phyloP scores from a whole-genome alignment of 2,888 invertebrate species.

The Eupithecia abbreviata region DNA sequence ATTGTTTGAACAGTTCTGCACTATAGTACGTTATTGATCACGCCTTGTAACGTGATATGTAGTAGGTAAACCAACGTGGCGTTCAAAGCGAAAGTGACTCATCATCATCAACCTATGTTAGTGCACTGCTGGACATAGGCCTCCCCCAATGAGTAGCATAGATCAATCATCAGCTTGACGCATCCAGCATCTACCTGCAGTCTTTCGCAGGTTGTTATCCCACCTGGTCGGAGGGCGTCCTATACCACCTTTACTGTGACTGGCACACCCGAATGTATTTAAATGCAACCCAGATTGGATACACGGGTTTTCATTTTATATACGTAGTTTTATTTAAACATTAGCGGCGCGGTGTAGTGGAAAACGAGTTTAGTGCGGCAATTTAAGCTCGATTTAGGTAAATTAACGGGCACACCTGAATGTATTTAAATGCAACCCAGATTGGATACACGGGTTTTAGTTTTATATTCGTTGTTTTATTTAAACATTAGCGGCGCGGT shows the following conservation, averaged over 20 bases:
- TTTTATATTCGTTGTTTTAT: no score
- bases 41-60: constrained; percentile 28
- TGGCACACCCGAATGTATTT: neutral
- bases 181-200: no score
- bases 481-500: no score
- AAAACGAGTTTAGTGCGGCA: neutral
- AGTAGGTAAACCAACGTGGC: neutral
- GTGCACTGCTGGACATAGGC: no score
- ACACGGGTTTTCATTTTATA: neutral
- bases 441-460: no score
- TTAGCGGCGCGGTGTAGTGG: neutral
- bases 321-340: neutral
- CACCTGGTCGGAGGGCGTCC: no score
- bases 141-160: no score
- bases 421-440: no score
- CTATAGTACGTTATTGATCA: constrained; percentile 33
- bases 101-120: no score
- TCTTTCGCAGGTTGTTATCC: no score
- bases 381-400: neutral
- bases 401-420: no score
- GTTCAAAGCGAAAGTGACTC: neutral
- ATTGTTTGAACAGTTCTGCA: constrained; percentile 30
- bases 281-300: neutral
- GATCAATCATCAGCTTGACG: no score
- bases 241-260: neutral